A percentile compares a stretch with the other conserved stretches of the same genome.
These are phyloP conservation scores for Lymantria monacha DNA, from an alignment of 2,888 invertebrate genomes.

Conservation along the genomic window DNA sequence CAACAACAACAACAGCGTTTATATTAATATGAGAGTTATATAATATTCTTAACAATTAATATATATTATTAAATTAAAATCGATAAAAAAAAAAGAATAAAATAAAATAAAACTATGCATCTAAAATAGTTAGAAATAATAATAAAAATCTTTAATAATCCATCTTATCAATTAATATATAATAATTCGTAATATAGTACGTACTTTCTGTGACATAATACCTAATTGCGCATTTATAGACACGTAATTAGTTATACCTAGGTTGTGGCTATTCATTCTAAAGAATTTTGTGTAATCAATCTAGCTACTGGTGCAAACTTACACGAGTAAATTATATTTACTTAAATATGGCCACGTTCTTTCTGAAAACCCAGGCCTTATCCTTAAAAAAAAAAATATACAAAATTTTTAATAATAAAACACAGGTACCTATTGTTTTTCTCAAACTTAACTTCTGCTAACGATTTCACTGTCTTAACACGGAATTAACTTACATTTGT, in stretches of 20 bases:
- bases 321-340: conserved; percentile 37
- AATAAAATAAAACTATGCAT: conserved; percentile 4
- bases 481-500: conserved; percentile 47
- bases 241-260: conserved; percentile 45
- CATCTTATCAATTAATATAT: conserved; percentile 5
- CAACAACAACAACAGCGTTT: conserved; percentile 82
- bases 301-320: conserved; percentile 62
- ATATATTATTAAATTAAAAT: conserved; percentile 43
- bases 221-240: conserved; percentile 59
- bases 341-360: conserved; percentile 22
- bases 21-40: conserved; percentile 69
- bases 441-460: conserved; percentile 35
- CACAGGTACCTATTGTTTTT: conserved; percentile 27
- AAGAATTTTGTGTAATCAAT: conserved; percentile 53
- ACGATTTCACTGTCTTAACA: conserved; percentile 33
- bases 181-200: conserved; percentile 14
- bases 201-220: conserved; percentile 25
- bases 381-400: not conserved
- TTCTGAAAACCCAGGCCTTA: not conserved
- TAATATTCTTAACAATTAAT: conserved; percentile 57
- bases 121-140: not conserved
- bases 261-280: conserved; percentile 47
- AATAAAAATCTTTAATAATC: not conserved
- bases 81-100: conserved; percentile 6
- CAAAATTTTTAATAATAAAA: not conserved